phyloP scores from a whole-genome alignment of 1,140 invertebrate genomes.

The Oreohelix idahoensis region DNA sequence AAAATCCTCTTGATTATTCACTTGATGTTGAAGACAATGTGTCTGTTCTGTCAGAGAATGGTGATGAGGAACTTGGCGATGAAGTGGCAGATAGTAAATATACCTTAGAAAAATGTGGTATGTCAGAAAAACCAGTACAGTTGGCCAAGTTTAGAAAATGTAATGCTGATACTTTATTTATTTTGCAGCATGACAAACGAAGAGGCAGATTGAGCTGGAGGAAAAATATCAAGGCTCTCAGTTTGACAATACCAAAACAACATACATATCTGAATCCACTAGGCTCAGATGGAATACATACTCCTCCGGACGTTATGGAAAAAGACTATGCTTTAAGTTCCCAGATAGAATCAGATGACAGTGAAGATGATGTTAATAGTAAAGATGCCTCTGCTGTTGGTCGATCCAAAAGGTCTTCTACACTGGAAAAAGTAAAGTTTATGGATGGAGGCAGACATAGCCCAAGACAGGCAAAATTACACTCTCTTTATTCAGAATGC shows the following conservation, averaged over 20 bases:
- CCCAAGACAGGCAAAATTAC: background rate
- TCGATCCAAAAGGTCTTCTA: background rate
- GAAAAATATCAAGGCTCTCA: background rate
- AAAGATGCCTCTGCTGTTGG: background rate
- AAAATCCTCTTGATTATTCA: background rate
- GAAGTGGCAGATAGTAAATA: background rate
- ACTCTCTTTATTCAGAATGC: background rate
- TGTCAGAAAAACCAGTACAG: background rate
- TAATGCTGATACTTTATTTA: background rate
- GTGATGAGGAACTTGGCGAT: background rate
- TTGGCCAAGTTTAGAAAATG: background rate
- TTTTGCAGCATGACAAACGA: background rate
- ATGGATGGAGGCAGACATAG: background rate
- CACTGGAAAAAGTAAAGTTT: background rate
- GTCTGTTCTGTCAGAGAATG: background rate
- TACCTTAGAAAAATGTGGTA: background rate
- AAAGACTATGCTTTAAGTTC: background rate
- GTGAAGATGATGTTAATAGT: background rate
- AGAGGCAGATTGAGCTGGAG: background rate
- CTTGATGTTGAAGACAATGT: background rate
- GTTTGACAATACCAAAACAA: background rate
- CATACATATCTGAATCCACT: background rate
- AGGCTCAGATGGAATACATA: background rate
- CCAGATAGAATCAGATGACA: background rate
- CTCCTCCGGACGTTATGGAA: background rate